A percentile compares a stretch with the other conserved stretches of the same genome.
Conservation (phyloP, 30 jellyfish, hydroid and myxozoan species). For the Mastigias papua region DNA sequence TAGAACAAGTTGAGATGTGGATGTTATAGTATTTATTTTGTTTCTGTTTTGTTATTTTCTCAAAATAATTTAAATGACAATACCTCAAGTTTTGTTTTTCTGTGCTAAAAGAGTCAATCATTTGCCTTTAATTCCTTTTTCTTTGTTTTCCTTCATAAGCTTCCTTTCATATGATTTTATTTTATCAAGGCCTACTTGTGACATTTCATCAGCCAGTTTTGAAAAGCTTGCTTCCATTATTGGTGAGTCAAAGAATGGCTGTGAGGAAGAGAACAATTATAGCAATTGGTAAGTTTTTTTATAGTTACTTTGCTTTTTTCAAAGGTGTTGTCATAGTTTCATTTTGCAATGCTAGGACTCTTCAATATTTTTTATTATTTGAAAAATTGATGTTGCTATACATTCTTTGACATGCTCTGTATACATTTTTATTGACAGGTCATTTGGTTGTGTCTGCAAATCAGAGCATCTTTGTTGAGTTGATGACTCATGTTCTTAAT, state of each 20-base stretch:
- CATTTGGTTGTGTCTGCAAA: slow-evolving; percentile 96
- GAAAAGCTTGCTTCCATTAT: slow-evolving; percentile 91
- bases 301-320: neutral
- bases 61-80: too few species aligned
- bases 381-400: neutral
- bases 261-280: slow-evolving; percentile 92
- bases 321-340: too few species aligned
- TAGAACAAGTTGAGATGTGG: too few species aligned
- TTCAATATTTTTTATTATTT: too few species aligned
- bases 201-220: slow-evolving; percentile 90
- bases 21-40: too few species aligned
- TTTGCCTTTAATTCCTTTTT: too few species aligned
- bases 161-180: neutral
- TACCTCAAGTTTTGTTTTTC: too few species aligned
- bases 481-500: slow-evolving; percentile 84
- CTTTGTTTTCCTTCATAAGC: too few species aligned
- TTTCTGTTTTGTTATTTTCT: too few species aligned
- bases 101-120: too few species aligned
- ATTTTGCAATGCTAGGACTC: too few species aligned
- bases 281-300: slow-evolving; percentile 80
- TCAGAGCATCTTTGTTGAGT: slow-evolving; percentile 85
- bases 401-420: too few species aligned
- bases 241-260: slow-evolving; percentile 94
- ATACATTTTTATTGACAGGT: slow-evolving; percentile 64
- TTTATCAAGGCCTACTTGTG: slow-evolving; percentile 76